phyloP scores from a whole-genome alignment of 2,113 vertebrate genomes.

The Hippolais icterina region DNA sequence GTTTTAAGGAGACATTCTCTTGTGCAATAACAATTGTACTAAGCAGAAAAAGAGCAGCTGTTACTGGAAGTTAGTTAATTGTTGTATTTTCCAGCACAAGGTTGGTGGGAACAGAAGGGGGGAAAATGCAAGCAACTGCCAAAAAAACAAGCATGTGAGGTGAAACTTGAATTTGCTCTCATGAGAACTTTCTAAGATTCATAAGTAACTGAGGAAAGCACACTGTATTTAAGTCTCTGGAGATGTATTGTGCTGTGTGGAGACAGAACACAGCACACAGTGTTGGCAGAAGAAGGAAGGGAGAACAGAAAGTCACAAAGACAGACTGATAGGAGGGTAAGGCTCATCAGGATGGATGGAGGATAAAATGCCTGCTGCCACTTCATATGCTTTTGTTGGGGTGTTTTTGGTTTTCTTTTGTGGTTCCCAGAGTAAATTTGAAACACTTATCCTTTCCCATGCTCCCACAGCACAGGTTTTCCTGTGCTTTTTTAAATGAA shows the following conservation, averaged over 20 bases:
- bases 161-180: constrained; percentile 44
- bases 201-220: constrained; percentile 5
- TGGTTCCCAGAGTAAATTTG: neutral
- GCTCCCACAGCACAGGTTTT: neutral
- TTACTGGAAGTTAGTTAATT: constrained; percentile 48
- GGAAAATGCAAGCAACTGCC: constrained; percentile 33
- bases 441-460: neutral
- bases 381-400: neutral
- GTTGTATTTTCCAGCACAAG: constrained; percentile 34
- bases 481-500: neutral
- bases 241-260: neutral
- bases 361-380: neutral
- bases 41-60: constrained; percentile 2
- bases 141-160: constrained; percentile 33
- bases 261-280: neutral
- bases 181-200: constrained; percentile 30
- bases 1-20: neutral
- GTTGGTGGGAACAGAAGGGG: constrained; percentile 30
- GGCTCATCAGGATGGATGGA: neutral
- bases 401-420: neutral
- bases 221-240: constrained; percentile 7
- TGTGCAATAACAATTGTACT: neutral
- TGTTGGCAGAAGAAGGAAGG: neutral
- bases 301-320: neutral
- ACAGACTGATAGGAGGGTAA: neutral